Base-by-base conservation (phyloP, 2,888 invertebrate species). In the Eulithis prunata region DNA sequence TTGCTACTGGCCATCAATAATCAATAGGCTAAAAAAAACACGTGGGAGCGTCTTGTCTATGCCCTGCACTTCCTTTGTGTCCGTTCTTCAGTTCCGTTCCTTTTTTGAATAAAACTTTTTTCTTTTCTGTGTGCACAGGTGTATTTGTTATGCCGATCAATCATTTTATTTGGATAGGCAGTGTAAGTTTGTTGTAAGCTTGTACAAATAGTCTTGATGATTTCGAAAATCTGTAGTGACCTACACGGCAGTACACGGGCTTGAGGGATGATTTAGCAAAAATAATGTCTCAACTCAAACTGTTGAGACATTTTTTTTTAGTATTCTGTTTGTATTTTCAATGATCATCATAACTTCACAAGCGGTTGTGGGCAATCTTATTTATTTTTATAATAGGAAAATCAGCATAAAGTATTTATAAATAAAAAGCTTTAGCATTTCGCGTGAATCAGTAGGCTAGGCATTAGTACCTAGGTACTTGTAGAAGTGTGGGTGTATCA, bases 11-110 rank as follows among this genome's bases (percentile, higher is more conserved):
- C 78, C 83, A 82, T 83, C 79, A 79, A 77, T 76, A 73, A n/a
- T n/a, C n/a, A n/a, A n/a, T n/a, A n/a, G n/a, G 65, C 21, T 72
- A 60, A 78, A 81, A 57, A 84, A 85, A 88, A 85, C 84, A 86
- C 90, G 90, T 90, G 91, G 83, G 91, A 91, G 90, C 41, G 41
- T 41, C 76, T 82, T 77, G 78, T 86, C 85, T 85, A 83, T 82
- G 84, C 76, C 62, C 62, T 74, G 68, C 73, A 72, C 75, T 74
- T 81, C 80, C 76, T 80, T 87, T 88, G 87, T 90, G 47, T 41
- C 80, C 80, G 69, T 75, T 75, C 74, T 85, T 81, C 81, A 87
- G 87, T 90, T 90, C 89, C 90, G 89, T 80, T 90, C 89, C 90
- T 88, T 80, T 86, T 83, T 80, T 62, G 65, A 74, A 74, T 64